Conservation (phyloP, 1,140 invertebrate genomes). For the Drosophila pruinosa region DNA sequence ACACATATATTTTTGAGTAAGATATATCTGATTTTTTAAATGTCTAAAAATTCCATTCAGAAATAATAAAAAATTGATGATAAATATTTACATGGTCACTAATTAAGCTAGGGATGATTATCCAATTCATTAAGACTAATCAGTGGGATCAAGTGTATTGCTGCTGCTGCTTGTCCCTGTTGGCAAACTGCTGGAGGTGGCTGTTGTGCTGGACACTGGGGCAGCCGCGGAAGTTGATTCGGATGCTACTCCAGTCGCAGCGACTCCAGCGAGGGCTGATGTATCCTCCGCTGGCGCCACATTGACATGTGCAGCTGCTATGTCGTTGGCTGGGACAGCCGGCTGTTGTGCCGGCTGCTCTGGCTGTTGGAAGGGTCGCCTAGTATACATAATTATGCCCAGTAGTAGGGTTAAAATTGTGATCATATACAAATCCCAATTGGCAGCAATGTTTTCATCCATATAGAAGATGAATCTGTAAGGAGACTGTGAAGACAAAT, state of each 20-base stretch:
- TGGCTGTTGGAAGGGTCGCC: conserved; percentile 85
- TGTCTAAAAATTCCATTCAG: conserved; percentile 72
- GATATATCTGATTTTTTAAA: conserved; percentile 69
- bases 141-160: conserved; percentile 73
- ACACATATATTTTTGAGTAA: conserved; percentile 69
- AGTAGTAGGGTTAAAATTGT: conserved; percentile 91
- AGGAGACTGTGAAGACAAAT: conserved; percentile 84
- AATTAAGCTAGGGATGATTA: conserved; percentile 71
- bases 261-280: neutral
- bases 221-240: conserved; percentile 4
- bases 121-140: conserved; percentile 72
- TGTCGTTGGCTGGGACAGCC: conserved; percentile 32
- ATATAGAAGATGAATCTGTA: conserved; percentile 87
- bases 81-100: conserved; percentile 80
- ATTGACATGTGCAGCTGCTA: conserved; percentile 8
- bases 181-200: conserved; percentile 26
- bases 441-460: conserved; percentile 89
- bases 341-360: conserved; percentile 43
- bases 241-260: conserved; percentile 1
- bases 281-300: neutral
- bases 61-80: conserved; percentile 76
- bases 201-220: neutral
- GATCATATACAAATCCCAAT: conserved; percentile 98
- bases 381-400: conserved; percentile 91
- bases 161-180: conserved; percentile 36